Evolutionary conservation across 2,888 invertebrate species (phyloP).

Genomic region (Anthrax anthrax): DNA sequence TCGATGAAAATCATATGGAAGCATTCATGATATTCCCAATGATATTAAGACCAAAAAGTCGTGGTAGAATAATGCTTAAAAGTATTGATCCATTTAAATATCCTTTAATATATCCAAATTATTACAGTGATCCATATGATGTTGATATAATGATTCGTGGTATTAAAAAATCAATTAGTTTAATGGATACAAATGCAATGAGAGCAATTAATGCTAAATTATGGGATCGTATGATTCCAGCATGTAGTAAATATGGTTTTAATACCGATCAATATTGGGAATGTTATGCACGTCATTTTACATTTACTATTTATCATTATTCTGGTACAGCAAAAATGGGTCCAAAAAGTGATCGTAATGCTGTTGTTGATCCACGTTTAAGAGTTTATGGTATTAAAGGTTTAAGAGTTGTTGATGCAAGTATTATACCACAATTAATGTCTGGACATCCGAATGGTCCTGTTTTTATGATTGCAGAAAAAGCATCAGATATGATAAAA

Average conservation of each 20-base stretch:
- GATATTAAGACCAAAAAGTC: slow-evolving; percentile 46
- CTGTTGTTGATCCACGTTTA: slow-evolving; percentile 43
- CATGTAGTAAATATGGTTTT: slow-evolving; percentile 36
- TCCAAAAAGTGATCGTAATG: slow-evolving; percentile 36
- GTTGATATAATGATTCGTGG: slow-evolving; percentile 40
- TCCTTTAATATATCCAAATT: slow-evolving; percentile 49
- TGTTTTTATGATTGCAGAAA: slow-evolving; percentile 37
- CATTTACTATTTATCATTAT: slow-evolving; percentile 44
- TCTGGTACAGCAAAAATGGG: slow-evolving; percentile 47
- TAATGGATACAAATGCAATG: slow-evolving; percentile 36
- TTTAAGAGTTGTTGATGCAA: slow-evolving; percentile 36
- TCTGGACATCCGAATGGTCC: slow-evolving; percentile 36
- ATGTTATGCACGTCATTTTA: slow-evolving; percentile 40
- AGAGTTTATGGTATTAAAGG: slow-evolving; percentile 31
- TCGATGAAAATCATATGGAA: slow-evolving; percentile 15
- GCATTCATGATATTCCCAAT: slow-evolving; percentile 41
- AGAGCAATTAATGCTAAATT: slow-evolving; percentile 35
- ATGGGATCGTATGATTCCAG: slow-evolving; percentile 37
- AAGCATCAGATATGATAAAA: slow-evolving; percentile 36
- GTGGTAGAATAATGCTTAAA: slow-evolving; percentile 43
- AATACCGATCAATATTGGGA: slow-evolving; percentile 45
- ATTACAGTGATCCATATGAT: slow-evolving; percentile 44
- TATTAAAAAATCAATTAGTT: slow-evolving; percentile 35
- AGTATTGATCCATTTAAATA: slow-evolving; percentile 43
- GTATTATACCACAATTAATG: slow-evolving; percentile 35